phyloP scores from a whole-genome alignment of 2,797 vertebrate genomes.

The Nannoperca australis region DNA sequence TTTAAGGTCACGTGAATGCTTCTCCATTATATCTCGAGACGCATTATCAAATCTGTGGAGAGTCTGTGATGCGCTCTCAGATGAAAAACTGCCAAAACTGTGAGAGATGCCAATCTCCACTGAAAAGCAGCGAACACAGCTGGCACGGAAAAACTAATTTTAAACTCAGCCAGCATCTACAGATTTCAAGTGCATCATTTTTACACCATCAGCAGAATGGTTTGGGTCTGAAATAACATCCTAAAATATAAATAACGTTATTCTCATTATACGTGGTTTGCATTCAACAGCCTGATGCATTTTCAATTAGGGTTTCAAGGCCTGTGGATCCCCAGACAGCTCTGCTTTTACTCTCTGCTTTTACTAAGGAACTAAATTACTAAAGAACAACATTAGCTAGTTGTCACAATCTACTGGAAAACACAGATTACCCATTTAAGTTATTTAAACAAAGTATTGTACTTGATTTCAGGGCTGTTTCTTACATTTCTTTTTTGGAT shows the following conservation, averaged over 20 bases:
- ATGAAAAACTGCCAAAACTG: slow-evolving; percentile 20
- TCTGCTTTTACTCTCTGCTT: slow-evolving; percentile 18
- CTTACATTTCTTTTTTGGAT: neutral
- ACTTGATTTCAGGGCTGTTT: neutral
- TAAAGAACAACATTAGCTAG: neutral
- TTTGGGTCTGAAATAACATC: slow-evolving; percentile 5
- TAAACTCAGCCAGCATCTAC: slow-evolving; percentile 12
- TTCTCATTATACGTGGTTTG: slow-evolving; percentile 17
- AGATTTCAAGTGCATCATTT: slow-evolving; percentile 21
- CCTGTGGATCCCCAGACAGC: neutral
- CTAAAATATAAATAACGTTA: neutral
- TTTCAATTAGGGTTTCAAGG: slow-evolving; percentile 7
- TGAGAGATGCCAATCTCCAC: neutral
- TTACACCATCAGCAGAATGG: slow-evolving; percentile 2
- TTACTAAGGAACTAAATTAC: neutral
- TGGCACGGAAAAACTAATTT: slow-evolving; percentile 8
- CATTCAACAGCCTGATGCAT: slow-evolving; percentile 15
- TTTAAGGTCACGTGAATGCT: slow-evolving; percentile 36
- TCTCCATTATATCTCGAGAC: slow-evolving; percentile 18
- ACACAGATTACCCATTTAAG: neutral
- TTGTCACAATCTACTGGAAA: slow-evolving; percentile 3
- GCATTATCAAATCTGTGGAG: slow-evolving; percentile 17
- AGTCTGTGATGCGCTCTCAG: slow-evolving; percentile 2
- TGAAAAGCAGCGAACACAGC: slow-evolving; percentile 1
- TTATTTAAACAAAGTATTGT: neutral